These are phyloP conservation scores for Sicus ferrugineus DNA, from an alignment of 2,888 invertebrate species.

Conservation along the genomic window DNA sequence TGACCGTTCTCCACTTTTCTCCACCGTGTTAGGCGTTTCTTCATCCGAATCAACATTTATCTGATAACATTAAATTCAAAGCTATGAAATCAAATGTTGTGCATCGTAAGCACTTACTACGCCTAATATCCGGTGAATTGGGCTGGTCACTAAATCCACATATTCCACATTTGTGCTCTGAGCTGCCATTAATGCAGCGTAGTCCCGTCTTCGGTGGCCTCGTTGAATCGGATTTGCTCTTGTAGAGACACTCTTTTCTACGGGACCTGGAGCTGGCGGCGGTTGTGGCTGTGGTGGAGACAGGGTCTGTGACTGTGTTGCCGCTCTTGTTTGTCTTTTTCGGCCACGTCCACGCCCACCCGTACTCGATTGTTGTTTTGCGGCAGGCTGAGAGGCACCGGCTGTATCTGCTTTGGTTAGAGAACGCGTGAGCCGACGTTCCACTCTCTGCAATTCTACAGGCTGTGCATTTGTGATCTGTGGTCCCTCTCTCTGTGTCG, in stretches of 20 bases:
- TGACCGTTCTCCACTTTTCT: background rate
- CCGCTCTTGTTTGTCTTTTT: background rate
- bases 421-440: slow-evolving; percentile 6
- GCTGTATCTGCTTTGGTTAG: background rate
- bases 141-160: slow-evolving; percentile 53
- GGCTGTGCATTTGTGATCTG: background rate
- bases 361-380: background rate
- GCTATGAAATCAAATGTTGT: background rate
- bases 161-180: slow-evolving; percentile 45
- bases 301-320: background rate
- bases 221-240: slow-evolving; percentile 16
- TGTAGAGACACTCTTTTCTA: background rate
- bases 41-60: slow-evolving; percentile 51
- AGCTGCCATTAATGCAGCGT: slow-evolving; percentile 48
- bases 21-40: slow-evolving; percentile 30
- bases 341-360: background rate
- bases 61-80: slow-evolving; percentile 38
- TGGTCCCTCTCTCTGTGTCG: background rate
- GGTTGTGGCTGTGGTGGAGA: background rate
- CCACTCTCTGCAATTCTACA: background rate
- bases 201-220: slow-evolving; percentile 40
- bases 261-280: background rate
- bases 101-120: slow-evolving; percentile 45
- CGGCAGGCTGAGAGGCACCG: background rate
- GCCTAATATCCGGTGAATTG: slow-evolving; percentile 50